Base-by-base conservation (phyloP, 2,797 vertebrate species). In the Masticophis lateralis region DNA sequence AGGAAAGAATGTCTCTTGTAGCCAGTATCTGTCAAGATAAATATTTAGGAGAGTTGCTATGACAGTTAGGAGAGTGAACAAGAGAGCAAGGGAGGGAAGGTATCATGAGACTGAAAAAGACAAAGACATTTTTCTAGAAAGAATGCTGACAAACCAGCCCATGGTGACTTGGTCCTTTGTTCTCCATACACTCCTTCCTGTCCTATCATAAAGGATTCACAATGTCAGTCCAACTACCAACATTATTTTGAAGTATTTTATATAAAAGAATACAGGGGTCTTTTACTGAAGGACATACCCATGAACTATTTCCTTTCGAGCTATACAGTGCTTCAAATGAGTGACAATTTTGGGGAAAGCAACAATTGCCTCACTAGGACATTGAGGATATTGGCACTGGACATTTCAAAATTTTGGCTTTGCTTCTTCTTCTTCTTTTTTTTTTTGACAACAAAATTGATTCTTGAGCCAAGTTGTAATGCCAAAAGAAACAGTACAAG, bases 31-130 rank as follows among this genome's bases (percentile, higher is more conserved):
- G 97, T 98, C 92, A 11, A 92, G 94, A 95, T 97, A 98, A 98
- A 98, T 98, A 98, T 98, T 98, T 99, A 97, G 95, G 97, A 97
- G 96, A 97, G 98, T 98, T 98, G 98, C 98, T 98, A 98, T 98
- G 98, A 98, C 95, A 98, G 97, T 97, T 97, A 95, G 96, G 94
- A 95, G 88, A 47, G 74, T 1, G 4, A 83, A 47, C 20, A 47
- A 47, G 37, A 47, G 37, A 47, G 20, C 37, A 47, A 83, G 94
- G 95, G 97, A 98, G 97, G 96, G 95, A 96, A 95, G 97, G 98
- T 97, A 97, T 97, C 96, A 96, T 97, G 97, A 97, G 98, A 97
- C 97, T 97, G 95, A 97, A 97, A 97, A 96, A 97, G 97, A 97
- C 95, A 97, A 97, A 97, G 97, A 96, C 97, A 92, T 97, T 96